Conservation (phyloP, 2,888 invertebrate genomes). For the Camponotus fellah region DNA sequence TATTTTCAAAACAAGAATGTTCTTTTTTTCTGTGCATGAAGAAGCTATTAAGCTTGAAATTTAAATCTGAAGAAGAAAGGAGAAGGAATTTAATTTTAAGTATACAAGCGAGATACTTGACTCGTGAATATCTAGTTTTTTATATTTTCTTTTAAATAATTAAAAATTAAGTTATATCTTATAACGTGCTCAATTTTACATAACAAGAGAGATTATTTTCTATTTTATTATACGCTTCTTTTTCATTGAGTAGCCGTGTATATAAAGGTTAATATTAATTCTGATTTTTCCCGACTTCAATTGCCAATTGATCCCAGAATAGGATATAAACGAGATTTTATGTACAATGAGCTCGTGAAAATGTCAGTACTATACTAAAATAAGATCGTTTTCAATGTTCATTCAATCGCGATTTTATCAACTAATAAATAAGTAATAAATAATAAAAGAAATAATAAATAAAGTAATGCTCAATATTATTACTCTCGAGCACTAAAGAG, state of each 20-base stretch:
- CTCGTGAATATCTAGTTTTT: background rate
- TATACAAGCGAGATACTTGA: background rate
- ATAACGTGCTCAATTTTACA: background rate
- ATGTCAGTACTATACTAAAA: conserved; percentile 14
- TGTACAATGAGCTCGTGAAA: background rate
- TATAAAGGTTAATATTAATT: conserved; percentile 12
- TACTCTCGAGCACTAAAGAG: background rate
- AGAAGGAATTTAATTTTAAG: background rate
- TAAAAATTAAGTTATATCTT: background rate
- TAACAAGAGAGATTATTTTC: conserved; percentile 3
- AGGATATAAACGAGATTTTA: conserved; percentile 10
- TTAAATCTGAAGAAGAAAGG: background rate
- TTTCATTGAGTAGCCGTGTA: background rate
- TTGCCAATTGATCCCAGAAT: conserved; percentile 5
- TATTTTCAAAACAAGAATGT: too few relatives aligned
- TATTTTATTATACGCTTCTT: background rate
- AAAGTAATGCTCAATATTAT: background rate
- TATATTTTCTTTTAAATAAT: background rate
- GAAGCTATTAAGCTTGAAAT: background rate
- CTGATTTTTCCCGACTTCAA: background rate
- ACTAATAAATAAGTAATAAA: too few relatives aligned
- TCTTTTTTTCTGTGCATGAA: background rate
- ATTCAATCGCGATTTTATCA: conserved; percentile 6
- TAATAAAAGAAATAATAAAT: background rate
- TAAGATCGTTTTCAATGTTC: conserved; percentile 6